phyloP scores from a whole-genome alignment of 1,140 invertebrate species.

The Acromyrmex charruanus region DNA sequence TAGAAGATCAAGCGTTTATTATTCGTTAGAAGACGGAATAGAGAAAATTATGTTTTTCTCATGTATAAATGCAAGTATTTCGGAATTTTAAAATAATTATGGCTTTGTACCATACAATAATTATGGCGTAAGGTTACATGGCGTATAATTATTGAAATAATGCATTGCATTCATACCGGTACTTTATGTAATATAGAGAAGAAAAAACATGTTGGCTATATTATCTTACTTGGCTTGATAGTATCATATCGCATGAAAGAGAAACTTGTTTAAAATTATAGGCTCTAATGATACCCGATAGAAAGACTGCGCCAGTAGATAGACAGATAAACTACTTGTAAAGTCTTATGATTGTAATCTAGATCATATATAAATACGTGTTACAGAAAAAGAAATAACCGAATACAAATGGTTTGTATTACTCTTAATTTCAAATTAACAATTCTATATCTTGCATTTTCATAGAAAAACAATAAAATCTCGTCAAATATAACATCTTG shows the following conservation, averaged over 20 bases:
- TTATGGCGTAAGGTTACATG: slow-evolving; percentile 6
- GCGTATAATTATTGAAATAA: slow-evolving; percentile 43
- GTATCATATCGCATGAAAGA: slow-evolving; percentile 47
- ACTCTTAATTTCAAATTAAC: slow-evolving; percentile 14
- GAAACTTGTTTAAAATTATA: slow-evolving; percentile 57
- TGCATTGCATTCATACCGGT: slow-evolving; percentile 30
- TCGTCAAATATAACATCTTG: neutral
- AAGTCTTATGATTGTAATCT: slow-evolving; percentile 10
- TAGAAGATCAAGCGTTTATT: neutral
- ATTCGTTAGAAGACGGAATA: neutral
- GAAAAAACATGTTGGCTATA: neutral
- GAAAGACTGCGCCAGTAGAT: slow-evolving; percentile 22
- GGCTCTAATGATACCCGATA: slow-evolving; percentile 30
- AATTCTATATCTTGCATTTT: neutral
- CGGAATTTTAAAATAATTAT: slow-evolving; percentile 40
- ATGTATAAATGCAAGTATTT: slow-evolving; percentile 29
- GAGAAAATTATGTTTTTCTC: slow-evolving; percentile 8
- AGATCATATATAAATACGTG: slow-evolving; percentile 4
- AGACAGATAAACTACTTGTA: slow-evolving; percentile 29
- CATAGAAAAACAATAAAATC: neutral
- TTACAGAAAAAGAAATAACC: slow-evolving; percentile 1
- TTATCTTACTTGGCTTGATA: slow-evolving; percentile 16
- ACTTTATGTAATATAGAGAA: slow-evolving; percentile 30
- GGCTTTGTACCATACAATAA: slow-evolving; percentile 28
- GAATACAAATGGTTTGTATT: neutral